Evolutionary conservation across 2,113 vertebrate species (phyloP), one percentile per base, ranked within the genome.

Genomic region (Budorcas taxicolor): DNA sequence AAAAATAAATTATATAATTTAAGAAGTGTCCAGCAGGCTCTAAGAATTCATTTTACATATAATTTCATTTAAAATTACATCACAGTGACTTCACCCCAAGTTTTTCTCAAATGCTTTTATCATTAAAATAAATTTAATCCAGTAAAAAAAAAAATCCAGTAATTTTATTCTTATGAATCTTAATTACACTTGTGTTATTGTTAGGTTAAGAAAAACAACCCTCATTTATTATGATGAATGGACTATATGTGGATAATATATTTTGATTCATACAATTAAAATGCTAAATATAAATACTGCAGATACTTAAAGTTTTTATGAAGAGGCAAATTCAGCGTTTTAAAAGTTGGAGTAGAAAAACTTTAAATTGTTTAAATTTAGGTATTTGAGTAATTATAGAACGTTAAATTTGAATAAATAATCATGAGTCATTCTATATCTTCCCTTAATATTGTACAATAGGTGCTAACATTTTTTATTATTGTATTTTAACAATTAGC

Each of bases 241-340:
- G 14, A 55, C 7, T 52, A 31, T 40, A 45, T 47, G 17, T 84
- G 45, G 17, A 8, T 55, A 91, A 95, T 71, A 17, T 67, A 74
- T 64, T 96, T 94, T 90, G 55, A 84, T 91, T 94, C 19, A 78
- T 71, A 80, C 5, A 94, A 89, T 80, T 94, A 90, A 96, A 97
- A 87, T 96, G n/a, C 3, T 89, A 43, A 10, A 17, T 87, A 19
- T 36, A 71, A 88, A 84, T 84, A 57, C 5, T 84, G 1, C 13
- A 90, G 14, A 94, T 14, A 71, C 47, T 36, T 43, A 83, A 55
- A 60, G 13, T 17, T 95, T 93, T 82, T 64, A 23, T 5, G 84
- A 78, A 81, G 17, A 53, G 19, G 50, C 5, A 91, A 90, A 93
- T 71, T 92, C 4, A 83, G 31, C 1, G 5, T 87, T 96, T 96